Evolutionary conservation across 2,888 invertebrate genomes (phyloP), one percentile per base, ranked within the genome.

Genomic region (Lepidonotus clava): DNA sequence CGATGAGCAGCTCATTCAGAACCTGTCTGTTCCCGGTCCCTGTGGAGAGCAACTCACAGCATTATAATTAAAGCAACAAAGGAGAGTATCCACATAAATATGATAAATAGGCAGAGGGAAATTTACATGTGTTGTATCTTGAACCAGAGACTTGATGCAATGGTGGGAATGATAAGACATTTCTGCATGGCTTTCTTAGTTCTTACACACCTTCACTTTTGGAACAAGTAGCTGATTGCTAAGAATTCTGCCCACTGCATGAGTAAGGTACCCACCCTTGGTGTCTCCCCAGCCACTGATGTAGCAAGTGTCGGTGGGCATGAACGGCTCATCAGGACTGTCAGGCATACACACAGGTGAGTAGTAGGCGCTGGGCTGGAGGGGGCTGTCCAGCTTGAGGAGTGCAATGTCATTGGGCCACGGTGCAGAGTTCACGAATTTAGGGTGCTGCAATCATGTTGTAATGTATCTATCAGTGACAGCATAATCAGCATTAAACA

Each of bases 281-380:
- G 56, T 84, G 34, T 61, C 36, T 38, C 84, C 84, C 84, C 84
- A 84, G 1, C 84, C 84, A 56, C 56, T 46, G 36, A 84, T 84
- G 84, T 56, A 53, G 51, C 56, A 53, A 11, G 56, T 84, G 21
- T 84, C 84, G 21, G 34, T 53, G 28, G 32, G n/a, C n/a, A 36
- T 53, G 84, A 56, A 84, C n/a, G 36, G n/a, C 32, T 83, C 24
- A 41, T 83, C 51, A 1, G 21, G 21, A 41, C 46, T 34, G 21
- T 83, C 83, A 21, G 83, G 83, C 83, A 83, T 51, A 28, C 83
- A 83, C n/a, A 51, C 83, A 14, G 83, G 46, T 11, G 83, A 83
- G 28, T 83, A 83, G 51, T 84, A 84, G 34, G 53, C 56, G 28
- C 40, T 61, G 38, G 32, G 32, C 21, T 53, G 28, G 14, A 56